Evolutionary conservation across 53 echinoderm and acorn worm species (phyloP).

Genomic region (Hippasteria phrygiana): DNA sequence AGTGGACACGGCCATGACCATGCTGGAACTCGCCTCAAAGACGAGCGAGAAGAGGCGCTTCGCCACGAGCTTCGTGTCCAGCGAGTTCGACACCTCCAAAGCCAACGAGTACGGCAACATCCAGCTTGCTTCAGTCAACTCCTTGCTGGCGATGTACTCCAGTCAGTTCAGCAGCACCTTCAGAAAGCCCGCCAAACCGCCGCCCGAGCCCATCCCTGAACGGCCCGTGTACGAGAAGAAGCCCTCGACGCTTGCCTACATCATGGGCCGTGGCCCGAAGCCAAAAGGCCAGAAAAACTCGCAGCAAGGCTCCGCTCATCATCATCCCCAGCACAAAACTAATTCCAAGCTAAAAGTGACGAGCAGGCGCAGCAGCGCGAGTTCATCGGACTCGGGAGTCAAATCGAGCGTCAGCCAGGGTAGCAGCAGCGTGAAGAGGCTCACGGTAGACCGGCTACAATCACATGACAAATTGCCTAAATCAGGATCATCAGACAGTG

Average conservation of each 20-base stretch:
- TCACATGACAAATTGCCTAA: not conserved
- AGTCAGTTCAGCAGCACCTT: slow-evolving; percentile 51
- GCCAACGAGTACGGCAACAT: not conserved
- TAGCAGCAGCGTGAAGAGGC: not conserved
- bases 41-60: slow-evolving; percentile 60
- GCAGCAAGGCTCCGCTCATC: not conserved
- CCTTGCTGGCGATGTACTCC: slow-evolving; percentile 47
- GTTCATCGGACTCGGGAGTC: not conserved
- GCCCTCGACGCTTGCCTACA: slow-evolving; percentile 54
- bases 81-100: slow-evolving; percentile 51
- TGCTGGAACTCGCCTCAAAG: slow-evolving; percentile 79
- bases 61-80: slow-evolving; percentile 67
- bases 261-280: slow-evolving; percentile 43
- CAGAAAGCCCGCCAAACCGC: slow-evolving; percentile 56
- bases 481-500: not conserved
- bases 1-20: slow-evolving; percentile 76
- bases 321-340: not conserved
- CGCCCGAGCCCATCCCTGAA: slow-evolving; percentile 15
- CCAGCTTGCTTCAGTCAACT: slow-evolving; percentile 11
- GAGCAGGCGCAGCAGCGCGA: not conserved
- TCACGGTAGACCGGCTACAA: not conserved
- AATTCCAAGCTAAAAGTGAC: not conserved
- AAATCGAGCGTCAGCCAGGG: not conserved
- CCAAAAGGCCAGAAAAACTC: not conserved
- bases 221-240: slow-evolving; percentile 18